Conservation (phyloP, 2,888 invertebrate species). For the Neuroscelio doddi region DNA sequence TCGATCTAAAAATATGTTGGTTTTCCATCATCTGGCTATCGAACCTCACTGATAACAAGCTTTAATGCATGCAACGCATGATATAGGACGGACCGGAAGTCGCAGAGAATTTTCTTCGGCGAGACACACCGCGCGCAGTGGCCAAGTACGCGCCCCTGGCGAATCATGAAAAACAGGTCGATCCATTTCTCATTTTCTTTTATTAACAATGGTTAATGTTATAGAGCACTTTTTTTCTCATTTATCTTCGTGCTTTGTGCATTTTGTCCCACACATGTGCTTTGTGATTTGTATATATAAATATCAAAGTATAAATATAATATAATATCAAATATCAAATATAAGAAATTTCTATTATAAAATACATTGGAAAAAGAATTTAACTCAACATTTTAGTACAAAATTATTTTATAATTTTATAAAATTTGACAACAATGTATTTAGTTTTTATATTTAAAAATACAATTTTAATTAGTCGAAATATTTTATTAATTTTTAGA, state of each 20-base stretch:
- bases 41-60: slow-evolving; percentile 67
- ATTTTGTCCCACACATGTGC: slow-evolving; percentile 51
- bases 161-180: slow-evolving; percentile 71
- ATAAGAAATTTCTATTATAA: no score
- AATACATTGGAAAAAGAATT: not conserved
- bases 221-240: slow-evolving; percentile 48
- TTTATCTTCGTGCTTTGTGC: slow-evolving; percentile 41
- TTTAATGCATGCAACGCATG: slow-evolving; percentile 71
- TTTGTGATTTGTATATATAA: slow-evolving; percentile 44
- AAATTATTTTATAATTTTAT: no score
- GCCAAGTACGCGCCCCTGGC: slow-evolving; percentile 70
- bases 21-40: slow-evolving; percentile 60
- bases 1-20: slow-evolving; percentile 50
- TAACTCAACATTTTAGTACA: no score
- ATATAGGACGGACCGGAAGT: slow-evolving; percentile 70
- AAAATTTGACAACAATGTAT: no score
- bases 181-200: slow-evolving; percentile 69
- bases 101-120: slow-evolving; percentile 68
- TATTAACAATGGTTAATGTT: slow-evolving; percentile 47
- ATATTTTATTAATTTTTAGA: no score
- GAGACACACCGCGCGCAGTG: slow-evolving; percentile 68
- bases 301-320: not conserved
- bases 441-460: no score
- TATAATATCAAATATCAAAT: no score
- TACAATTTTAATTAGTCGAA: no score